Evolutionary conservation across 2,797 vertebrate genomes (phyloP).

Genomic region (Rhabdophis nuchalis): DNA sequence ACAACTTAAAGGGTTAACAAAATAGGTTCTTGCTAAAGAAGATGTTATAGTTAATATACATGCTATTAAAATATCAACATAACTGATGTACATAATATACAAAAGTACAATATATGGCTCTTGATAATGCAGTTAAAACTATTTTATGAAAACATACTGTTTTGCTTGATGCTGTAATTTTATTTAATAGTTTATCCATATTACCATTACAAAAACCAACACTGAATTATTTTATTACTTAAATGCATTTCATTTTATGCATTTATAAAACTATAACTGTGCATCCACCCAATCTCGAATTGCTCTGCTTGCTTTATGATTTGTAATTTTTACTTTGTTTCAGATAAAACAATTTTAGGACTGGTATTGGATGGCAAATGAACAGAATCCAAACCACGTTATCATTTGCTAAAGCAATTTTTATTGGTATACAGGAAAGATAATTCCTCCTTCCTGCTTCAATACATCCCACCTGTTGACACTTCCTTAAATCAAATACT

Average conservation of each 20-base stretch:
- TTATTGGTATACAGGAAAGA: not conserved
- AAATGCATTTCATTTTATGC: not conserved
- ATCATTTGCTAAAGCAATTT: not conserved
- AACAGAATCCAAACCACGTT: not conserved
- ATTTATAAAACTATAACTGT: not conserved
- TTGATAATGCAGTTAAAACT: not conserved
- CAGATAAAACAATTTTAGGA: not conserved
- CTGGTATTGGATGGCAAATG: not conserved
- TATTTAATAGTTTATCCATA: not conserved
- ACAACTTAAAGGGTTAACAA: not conserved
- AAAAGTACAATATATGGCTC: not conserved
- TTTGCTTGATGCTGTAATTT: not conserved
- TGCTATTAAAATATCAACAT: not conserved
- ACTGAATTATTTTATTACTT: not conserved
- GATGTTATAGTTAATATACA: not conserved
- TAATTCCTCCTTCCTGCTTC: not conserved
- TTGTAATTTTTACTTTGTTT: not conserved
- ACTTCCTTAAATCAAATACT: not conserved
- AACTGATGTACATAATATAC: not conserved
- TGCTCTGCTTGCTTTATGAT: not conserved
- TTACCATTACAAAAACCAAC: not conserved
- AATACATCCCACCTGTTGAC: not conserved
- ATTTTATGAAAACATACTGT: not conserved
- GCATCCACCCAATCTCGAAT: not conserved
- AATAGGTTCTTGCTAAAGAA: not conserved